Percentiles rank a stretch among this genome's conserved stretches.
Evolutionary conservation across 1,140 invertebrate genomes (phyloP).

Genomic region (Euglossa dilemma): DNA sequence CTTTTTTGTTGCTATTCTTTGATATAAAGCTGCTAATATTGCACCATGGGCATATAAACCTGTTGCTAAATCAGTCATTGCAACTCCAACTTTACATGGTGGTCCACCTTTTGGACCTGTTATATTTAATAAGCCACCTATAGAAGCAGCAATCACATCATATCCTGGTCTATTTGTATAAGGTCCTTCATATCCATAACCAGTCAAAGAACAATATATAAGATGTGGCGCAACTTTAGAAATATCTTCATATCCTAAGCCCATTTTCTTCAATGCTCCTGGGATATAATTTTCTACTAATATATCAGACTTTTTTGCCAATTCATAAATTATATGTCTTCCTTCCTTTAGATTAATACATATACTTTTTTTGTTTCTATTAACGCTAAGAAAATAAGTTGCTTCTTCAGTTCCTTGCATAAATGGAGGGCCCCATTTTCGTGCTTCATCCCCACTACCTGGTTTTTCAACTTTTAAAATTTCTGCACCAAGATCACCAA

Average conservation of each 20-base stretch:
- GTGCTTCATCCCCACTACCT: slow-evolving; percentile 92
- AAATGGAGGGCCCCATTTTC: slow-evolving; percentile 97
- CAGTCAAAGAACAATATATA: slow-evolving; percentile 97
- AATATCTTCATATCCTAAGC: slow-evolving; percentile 91
- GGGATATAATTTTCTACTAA: slow-evolving; percentile 98
- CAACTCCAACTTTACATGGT: slow-evolving; percentile 96
- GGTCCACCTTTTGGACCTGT: slow-evolving; percentile 92
- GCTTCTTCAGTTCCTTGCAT: slow-evolving; percentile 87
- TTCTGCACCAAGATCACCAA: slow-evolving; percentile 97
- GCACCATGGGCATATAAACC: slow-evolving; percentile 98
- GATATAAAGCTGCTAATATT: slow-evolving; percentile 94
- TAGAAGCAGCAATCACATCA: slow-evolving; percentile 96
- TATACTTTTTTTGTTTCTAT: slow-evolving; percentile 98
- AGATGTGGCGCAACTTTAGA: slow-evolving; percentile 88
- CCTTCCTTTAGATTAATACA: slow-evolving; percentile 94
- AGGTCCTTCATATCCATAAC: slow-evolving; percentile 94
- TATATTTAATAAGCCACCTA: slow-evolving; percentile 94
- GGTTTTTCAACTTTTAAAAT: slow-evolving; percentile 95
- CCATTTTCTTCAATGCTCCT: slow-evolving; percentile 90
- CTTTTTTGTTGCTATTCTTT: slow-evolving; percentile 88
- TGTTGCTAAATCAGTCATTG: slow-evolving; percentile 96
- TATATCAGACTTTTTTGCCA: slow-evolving; percentile 91
- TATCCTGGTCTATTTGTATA: slow-evolving; percentile 94
- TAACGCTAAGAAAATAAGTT: slow-evolving; percentile 93
- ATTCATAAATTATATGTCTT: slow-evolving; percentile 87